Evolutionary conservation across 1,140 invertebrate genomes (phyloP).

Genomic region (Bombus haemorrhoidalis): DNA sequence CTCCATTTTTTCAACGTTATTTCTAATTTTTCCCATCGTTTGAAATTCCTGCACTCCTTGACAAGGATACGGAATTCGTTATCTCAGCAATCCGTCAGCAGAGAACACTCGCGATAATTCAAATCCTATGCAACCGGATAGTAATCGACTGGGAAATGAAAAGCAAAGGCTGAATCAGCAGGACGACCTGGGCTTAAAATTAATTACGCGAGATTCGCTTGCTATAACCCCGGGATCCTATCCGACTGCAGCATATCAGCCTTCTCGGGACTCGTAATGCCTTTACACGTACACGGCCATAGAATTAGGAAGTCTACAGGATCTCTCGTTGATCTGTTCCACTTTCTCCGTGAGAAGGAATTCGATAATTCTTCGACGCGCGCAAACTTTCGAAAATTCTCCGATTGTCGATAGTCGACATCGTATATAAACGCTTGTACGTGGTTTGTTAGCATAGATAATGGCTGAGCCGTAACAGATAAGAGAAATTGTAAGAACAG

Average conservation of each 20-base stretch:
- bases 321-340: background rate
- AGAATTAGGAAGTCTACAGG: constrained; percentile 9
- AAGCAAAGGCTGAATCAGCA: background rate
- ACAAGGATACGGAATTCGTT: background rate
- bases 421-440: background rate
- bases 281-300: background rate
- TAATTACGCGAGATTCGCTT: constrained; percentile 47
- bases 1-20: background rate
- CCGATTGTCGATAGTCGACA: too few relatives aligned
- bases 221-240: background rate
- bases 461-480: background rate
- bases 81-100: background rate
- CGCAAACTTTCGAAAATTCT: background rate
- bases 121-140: background rate
- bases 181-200: constrained; percentile 17
- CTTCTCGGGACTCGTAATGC: background rate
- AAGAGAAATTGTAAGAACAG: background rate
- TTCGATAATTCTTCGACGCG: background rate
- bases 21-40: background rate
- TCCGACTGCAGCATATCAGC: constrained; percentile 13
- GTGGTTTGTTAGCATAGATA: background rate
- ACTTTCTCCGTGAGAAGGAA: background rate
- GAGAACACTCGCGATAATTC: constrained; percentile 19
- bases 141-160: constrained; percentile 44
- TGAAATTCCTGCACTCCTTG: too few relatives aligned